phyloP scores from a whole-genome alignment of 64 coral and sea anemone species.

The Stylophora pistillata region DNA sequence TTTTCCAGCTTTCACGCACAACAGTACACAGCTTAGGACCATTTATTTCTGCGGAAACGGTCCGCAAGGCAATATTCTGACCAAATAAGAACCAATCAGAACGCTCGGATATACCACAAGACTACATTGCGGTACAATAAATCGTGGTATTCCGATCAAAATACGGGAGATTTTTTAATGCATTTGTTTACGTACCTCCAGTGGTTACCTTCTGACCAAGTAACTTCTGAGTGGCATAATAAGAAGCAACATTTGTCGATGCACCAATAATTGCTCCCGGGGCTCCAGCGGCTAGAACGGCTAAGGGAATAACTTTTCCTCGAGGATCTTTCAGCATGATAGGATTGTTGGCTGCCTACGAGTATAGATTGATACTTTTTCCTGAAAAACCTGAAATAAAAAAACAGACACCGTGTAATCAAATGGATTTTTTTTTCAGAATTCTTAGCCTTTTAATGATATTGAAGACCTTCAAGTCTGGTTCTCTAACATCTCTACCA shows the following conservation, averaged over 20 bases:
- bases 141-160: background rate
- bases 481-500: too few relatives aligned
- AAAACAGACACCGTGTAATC: background rate
- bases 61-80: too few relatives aligned
- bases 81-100: too few relatives aligned
- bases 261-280: background rate
- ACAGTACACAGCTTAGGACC: too few relatives aligned
- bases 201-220: background rate
- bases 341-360: slow-evolving; percentile 47
- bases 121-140: too few relatives aligned
- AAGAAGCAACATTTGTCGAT: background rate
- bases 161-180: background rate
- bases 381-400: slow-evolving; percentile 4
- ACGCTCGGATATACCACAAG: too few relatives aligned
- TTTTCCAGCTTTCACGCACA: too few relatives aligned
- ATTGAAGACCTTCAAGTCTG: too few relatives aligned
- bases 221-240: background rate
- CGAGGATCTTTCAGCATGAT: slow-evolving; percentile 8
- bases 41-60: too few relatives aligned
- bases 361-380: slow-evolving; percentile 41
- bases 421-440: background rate
- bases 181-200: background rate
- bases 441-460: too few relatives aligned
- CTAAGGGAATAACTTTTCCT: background rate
- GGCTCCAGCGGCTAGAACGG: background rate